Conservation (phyloP, 2,113 vertebrate genomes). For the Corythaixoides concolor region DNA sequence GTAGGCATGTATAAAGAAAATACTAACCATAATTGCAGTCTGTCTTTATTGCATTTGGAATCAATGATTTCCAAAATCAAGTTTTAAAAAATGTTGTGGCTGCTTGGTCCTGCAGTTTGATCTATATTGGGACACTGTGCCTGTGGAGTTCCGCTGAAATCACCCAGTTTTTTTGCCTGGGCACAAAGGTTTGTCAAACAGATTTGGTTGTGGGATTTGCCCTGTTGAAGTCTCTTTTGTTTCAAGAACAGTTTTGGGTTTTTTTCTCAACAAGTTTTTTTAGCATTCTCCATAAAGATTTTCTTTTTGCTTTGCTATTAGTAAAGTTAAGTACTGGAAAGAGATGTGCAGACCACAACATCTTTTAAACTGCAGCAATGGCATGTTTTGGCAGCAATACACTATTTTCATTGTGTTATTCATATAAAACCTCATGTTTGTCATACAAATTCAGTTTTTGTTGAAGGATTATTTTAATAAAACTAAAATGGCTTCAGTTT, state of each 20-base stretch:
- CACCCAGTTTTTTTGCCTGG: background rate
- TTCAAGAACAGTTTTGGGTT: background rate
- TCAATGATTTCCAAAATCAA: constrained; percentile 14
- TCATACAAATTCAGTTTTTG: background rate
- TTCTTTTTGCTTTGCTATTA: background rate
- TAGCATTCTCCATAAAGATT: background rate
- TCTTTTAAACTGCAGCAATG: background rate
- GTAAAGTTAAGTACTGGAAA: background rate
- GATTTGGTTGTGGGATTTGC: background rate
- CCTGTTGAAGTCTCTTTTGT: background rate
- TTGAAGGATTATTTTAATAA: constrained; percentile 48
- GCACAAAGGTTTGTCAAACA: background rate
- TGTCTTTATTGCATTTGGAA: constrained; percentile 43
- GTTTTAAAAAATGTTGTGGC: constrained; percentile 8
- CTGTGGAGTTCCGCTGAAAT: background rate
- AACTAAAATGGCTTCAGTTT: constrained; percentile 58
- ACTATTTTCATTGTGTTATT: background rate
- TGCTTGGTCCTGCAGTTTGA: background rate
- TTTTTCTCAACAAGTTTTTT: background rate
- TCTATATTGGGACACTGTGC: background rate
- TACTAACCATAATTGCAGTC: constrained; percentile 6
- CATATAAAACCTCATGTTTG: background rate
- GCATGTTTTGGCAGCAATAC: background rate
- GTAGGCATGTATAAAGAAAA: constrained; percentile 5
- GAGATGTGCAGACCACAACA: background rate